Evolutionary conservation across 2,113 vertebrate species (phyloP).

Genomic region (Thymallus thymallus): DNA sequence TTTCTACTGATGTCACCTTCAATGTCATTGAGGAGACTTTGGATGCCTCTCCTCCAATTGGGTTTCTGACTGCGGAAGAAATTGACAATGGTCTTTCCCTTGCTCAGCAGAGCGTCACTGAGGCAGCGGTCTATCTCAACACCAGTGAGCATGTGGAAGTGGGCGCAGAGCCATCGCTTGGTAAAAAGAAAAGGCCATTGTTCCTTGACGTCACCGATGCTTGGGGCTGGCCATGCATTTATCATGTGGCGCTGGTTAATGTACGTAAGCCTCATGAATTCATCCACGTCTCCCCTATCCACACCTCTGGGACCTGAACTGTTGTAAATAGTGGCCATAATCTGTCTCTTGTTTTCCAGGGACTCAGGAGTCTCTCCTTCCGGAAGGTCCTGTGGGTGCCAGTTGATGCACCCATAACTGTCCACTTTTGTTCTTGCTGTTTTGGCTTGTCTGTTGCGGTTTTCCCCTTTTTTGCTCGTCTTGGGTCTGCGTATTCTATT

Average conservation of each 20-base stretch:
- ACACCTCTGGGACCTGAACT: conserved; percentile 3
- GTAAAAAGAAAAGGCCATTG: conserved; percentile 31
- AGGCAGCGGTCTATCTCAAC: conserved; percentile 27
- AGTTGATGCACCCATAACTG: conserved; percentile 33
- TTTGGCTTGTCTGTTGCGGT: neutral
- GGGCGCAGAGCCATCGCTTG: conserved; percentile 17
- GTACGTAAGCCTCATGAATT: conserved; percentile 28
- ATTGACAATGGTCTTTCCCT: conserved; percentile 22
- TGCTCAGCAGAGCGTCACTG: conserved; percentile 2
- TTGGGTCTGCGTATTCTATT: conserved; percentile 21
- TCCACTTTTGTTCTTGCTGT: conserved; percentile 14
- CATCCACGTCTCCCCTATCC: conserved; percentile 18
- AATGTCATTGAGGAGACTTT: conserved; percentile 14
- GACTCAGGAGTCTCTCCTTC: conserved; percentile 26
- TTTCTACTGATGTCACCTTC: neutral
- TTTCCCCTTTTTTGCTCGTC: neutral
- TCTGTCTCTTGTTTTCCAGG: conserved; percentile 28
- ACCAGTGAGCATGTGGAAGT: conserved; percentile 24
- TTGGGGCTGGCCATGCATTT: conserved; percentile 21
- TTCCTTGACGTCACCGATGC: conserved; percentile 9
- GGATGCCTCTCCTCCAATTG: conserved; percentile 17
- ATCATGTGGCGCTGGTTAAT: conserved; percentile 31
- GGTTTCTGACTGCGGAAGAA: conserved; percentile 21
- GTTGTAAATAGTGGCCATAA: conserved; percentile 17
- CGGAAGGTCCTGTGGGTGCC: conserved; percentile 20